Percentiles rank a stretch among this genome's conserved stretches.
These are phyloP conservation scores for Macquaria australasica DNA, from an alignment of 2,113 vertebrate genomes.

Conservation along the genomic window DNA sequence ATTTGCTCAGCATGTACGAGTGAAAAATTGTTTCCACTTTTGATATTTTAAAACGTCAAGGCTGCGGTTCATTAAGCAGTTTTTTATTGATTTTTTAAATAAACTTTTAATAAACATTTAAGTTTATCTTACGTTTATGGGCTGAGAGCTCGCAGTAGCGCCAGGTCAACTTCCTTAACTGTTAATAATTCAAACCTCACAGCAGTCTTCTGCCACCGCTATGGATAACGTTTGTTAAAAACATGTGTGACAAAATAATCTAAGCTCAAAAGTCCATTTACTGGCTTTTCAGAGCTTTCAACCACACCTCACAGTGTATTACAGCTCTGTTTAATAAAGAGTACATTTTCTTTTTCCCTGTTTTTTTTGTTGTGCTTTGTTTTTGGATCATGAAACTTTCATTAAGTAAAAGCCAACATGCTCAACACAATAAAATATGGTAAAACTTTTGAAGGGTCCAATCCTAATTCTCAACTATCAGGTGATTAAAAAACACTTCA, in stretches of 20 bases:
- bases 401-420: conserved; percentile 1
- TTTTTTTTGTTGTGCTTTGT: not conserved
- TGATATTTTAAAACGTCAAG: not conserved
- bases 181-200: conserved; percentile 5
- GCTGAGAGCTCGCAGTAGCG: not conserved
- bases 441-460: not conserved
- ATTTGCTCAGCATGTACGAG: not conserved
- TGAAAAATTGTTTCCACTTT: not conserved
- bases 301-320: not conserved
- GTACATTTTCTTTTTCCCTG: not conserved
- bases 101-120: not conserved
- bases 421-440: not conserved
- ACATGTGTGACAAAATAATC: not conserved
- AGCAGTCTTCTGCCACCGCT: not conserved
- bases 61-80: not conserved
- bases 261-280: not conserved
- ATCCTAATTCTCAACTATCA: not conserved
- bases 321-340: not conserved
- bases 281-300: not conserved
- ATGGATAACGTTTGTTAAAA: not conserved
- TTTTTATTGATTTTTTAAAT: not conserved
- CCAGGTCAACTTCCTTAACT: not conserved
- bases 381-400: not conserved
- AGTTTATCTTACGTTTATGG: not conserved
- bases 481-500: not conserved